These are phyloP conservation scores for Holothuria glaberrima DNA, from an alignment of 35 echinoderm and acorn worm species.

Conservation along the genomic window DNA sequence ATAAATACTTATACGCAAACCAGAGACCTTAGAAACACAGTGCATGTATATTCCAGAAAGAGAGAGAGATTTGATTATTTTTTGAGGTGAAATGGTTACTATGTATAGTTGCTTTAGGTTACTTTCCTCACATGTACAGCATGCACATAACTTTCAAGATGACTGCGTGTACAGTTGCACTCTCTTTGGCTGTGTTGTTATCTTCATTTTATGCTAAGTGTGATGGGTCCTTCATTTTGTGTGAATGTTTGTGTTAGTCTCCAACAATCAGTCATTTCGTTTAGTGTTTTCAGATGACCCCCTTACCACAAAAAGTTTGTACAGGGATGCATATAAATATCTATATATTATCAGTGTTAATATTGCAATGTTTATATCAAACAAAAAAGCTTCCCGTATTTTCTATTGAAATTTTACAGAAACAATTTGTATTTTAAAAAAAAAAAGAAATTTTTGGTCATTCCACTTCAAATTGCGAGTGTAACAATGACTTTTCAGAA, in stretches of 20 bases:
- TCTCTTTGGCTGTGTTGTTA: conserved; percentile 36
- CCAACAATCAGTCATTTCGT: conserved; percentile 9
- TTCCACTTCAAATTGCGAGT: conserved; percentile 23
- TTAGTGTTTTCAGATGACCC: conserved; percentile 58
- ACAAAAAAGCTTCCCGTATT: conserved; percentile 50
- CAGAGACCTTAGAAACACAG: neutral
- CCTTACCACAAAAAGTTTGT: conserved; percentile 32
- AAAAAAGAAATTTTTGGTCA: conserved; percentile 42
- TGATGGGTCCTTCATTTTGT: conserved; percentile 1
- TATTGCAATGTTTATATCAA: conserved; percentile 61
- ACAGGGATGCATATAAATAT: conserved; percentile 65
- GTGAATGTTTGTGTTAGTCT: conserved; percentile 4
- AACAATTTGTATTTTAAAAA: conserved; percentile 54
- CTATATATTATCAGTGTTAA: conserved; percentile 67
- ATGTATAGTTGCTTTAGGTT: conserved; percentile 48
- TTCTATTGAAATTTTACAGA: conserved; percentile 55
- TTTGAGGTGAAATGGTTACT: conserved; percentile 41
- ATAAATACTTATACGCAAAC: too few species aligned
- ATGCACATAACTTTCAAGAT: conserved; percentile 45
- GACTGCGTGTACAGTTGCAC: conserved; percentile 51
- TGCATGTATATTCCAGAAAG: neutral
- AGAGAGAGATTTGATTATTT: conserved; percentile 1
- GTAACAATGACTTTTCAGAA: conserved; percentile 7
- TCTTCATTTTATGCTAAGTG: conserved; percentile 32
- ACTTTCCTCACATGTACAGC: conserved; percentile 38